Evolutionary conservation across 2,797 vertebrate genomes (phyloP).

Genomic region (Chloroceryle inda): DNA sequence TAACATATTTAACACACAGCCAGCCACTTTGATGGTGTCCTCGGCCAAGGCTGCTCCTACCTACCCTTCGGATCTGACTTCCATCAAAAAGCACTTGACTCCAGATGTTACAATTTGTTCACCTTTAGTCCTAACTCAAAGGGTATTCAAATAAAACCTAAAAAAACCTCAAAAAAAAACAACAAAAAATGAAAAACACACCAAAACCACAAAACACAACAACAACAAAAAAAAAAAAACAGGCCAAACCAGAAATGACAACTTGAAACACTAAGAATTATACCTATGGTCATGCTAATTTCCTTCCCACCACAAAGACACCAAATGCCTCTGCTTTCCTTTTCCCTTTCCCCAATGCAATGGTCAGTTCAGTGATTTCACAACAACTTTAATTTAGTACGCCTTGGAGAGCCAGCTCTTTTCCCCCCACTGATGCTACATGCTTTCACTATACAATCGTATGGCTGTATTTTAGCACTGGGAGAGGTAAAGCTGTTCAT

Average conservation of each 20-base stretch:
- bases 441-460: neutral
- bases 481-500: neutral
- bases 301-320: accelerated
- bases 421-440: neutral
- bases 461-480: neutral
- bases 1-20: neutral
- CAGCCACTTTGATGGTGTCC: neutral
- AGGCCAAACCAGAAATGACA: neutral
- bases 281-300: neutral
- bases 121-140: neutral
- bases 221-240: no score
- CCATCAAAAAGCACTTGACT: neutral
- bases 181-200: no score
- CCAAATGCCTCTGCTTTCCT: neutral
- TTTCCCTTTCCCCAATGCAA: neutral
- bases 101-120: neutral
- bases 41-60: neutral
- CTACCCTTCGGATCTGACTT: neutral
- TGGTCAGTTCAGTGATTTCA: neutral
- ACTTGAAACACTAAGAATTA: neutral
- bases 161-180: no score
- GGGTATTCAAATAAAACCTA: neutral
- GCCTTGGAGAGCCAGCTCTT: neutral
- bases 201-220: no score
- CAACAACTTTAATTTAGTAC: neutral